phyloP scores from a whole-genome alignment of 2,113 vertebrate genomes.

The Chamaetylas fuelleborni region DNA sequence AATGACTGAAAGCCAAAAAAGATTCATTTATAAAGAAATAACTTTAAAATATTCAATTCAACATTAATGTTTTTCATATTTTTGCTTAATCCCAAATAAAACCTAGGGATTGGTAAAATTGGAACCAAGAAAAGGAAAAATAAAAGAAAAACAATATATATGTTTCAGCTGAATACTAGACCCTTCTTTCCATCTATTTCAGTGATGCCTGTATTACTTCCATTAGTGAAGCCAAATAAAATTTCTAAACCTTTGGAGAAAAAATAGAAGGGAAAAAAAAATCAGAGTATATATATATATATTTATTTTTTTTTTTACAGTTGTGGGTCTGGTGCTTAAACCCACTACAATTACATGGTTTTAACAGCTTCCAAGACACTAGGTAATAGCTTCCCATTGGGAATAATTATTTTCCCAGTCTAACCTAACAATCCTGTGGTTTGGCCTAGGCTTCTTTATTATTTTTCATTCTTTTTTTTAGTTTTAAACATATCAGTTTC shows the following conservation, averaged over 20 bases:
- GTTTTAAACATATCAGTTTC: background rate
- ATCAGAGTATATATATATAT: background rate
- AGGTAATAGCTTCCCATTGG: background rate
- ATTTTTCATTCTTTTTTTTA: background rate
- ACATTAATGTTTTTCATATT: background rate
- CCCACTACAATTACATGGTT: background rate
- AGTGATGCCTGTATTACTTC: background rate
- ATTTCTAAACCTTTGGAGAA: background rate
- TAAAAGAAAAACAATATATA: background rate
- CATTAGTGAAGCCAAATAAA: background rate
- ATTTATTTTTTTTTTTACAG: background rate
- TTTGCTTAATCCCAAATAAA: background rate
- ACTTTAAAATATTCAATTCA: background rate
- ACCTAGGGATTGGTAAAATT: background rate
- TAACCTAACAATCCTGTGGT: background rate
- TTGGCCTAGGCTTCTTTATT: background rate
- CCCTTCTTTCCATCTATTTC: background rate
- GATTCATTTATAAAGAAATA: background rate
- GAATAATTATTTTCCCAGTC: background rate
- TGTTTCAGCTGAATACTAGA: background rate
- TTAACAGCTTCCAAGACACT: background rate
- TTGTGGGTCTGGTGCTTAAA: background rate
- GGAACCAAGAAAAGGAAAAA: background rate
- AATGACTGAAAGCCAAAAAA: background rate
- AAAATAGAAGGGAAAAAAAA: background rate